These are phyloP conservation scores for Tyria jacobaeae DNA, from an alignment of 2,888 invertebrate species.

Conservation along the genomic window DNA sequence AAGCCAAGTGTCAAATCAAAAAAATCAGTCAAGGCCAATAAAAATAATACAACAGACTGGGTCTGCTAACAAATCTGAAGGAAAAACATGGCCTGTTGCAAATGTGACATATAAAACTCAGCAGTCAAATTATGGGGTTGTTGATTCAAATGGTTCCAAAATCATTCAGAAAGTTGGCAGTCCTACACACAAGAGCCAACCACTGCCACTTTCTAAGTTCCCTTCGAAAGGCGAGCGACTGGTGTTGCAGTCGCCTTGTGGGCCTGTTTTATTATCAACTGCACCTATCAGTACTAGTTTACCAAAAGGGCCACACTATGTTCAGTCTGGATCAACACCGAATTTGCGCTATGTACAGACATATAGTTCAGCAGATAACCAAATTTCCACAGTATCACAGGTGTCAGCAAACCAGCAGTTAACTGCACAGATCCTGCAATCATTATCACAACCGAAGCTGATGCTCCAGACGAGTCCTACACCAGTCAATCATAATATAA, in stretches of 20 bases:
- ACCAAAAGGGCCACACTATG: conserved; percentile 82
- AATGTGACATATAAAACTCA: conserved; percentile 77
- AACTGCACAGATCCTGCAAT: conserved; percentile 88
- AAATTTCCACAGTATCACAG: conserved; percentile 76
- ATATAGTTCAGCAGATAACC: conserved; percentile 71
- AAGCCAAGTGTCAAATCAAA: conserved; percentile 67
- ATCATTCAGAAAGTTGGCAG: conserved; percentile 82
- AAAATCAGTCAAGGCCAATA: conserved; percentile 82
- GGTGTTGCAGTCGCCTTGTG: conserved; percentile 79
- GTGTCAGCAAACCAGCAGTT: conserved; percentile 87
- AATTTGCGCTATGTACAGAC: conserved; percentile 80
- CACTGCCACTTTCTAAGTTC: conserved; percentile 68
- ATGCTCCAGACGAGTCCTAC: conserved; percentile 68
- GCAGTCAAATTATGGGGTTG: conserved; percentile 67
- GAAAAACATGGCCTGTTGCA: conserved; percentile 77
- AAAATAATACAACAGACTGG: conserved; percentile 86
- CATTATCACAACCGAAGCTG: conserved; percentile 81
- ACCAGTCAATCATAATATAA: conserved; percentile 55
- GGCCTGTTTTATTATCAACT: conserved; percentile 78
- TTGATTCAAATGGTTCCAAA: conserved; percentile 75
- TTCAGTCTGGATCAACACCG: conserved; percentile 79
- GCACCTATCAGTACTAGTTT: conserved; percentile 73
- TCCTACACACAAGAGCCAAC: conserved; percentile 73
- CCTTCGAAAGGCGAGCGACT: conserved; percentile 75
- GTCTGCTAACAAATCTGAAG: conserved; percentile 73